Conservation (phyloP, 1,140 invertebrate genomes). For the Aphaenogaster rudis region DNA sequence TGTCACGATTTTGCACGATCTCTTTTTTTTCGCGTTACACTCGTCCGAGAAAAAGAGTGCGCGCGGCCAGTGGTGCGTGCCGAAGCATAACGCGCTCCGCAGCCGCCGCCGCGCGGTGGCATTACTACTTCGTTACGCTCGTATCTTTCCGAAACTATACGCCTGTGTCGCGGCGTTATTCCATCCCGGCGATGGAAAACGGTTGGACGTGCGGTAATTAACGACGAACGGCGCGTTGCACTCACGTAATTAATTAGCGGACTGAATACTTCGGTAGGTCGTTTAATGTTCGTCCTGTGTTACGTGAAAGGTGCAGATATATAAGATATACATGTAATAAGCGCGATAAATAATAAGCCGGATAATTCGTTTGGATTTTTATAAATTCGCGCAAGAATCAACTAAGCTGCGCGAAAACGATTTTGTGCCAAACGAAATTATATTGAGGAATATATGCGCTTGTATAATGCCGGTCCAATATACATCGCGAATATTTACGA, state of each 20-base stretch:
- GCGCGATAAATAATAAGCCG: background rate
- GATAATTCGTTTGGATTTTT: constrained; percentile 6
- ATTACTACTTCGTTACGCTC: constrained; percentile 84
- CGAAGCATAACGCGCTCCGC: constrained; percentile 82
- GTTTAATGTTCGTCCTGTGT: constrained; percentile 16
- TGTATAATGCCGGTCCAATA: no score
- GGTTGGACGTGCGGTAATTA: constrained; percentile 33
- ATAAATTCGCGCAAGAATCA: background rate
- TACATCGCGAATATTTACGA: no score
- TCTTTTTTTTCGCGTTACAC: constrained; percentile 70
- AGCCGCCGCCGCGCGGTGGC: constrained; percentile 75
- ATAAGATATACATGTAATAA: background rate
- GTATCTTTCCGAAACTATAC: constrained; percentile 80
- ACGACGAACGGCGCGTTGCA: constrained; percentile 16
- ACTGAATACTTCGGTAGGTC: constrained; percentile 32
- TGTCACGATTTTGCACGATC: constrained; percentile 83
- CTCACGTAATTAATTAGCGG: constrained; percentile 55
- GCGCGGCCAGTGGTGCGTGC: constrained; percentile 82
- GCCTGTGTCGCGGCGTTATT: constrained; percentile 36
- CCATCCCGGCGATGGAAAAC: constrained; percentile 21
- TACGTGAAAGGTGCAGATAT: constrained; percentile 33
- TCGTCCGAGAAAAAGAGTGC: constrained; percentile 80
- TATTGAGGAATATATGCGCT: background rate
- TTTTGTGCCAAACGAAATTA: background rate
- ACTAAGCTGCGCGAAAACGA: background rate